Conservation (phyloP, 1,140 invertebrate genomes). For the Orussus abietinus region DNA sequence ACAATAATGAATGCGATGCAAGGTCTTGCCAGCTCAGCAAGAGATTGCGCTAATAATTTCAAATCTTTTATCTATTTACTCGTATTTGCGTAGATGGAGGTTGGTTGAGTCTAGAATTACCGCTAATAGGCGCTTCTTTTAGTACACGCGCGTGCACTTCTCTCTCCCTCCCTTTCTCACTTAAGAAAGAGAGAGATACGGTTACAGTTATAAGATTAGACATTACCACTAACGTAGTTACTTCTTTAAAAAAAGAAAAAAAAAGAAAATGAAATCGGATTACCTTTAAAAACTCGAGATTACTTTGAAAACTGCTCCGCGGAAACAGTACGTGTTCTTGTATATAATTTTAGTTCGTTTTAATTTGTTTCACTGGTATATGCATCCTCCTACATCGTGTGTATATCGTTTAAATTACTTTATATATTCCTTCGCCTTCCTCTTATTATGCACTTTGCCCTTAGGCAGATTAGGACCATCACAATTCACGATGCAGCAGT, state of each 20-base stretch:
- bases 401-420: slow-evolving; percentile 25
- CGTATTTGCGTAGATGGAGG: slow-evolving; percentile 23
- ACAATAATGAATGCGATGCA: slow-evolving; percentile 17
- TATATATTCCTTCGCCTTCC: slow-evolving; percentile 21
- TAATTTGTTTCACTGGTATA: slow-evolving; percentile 33
- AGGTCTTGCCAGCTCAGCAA: slow-evolving; percentile 18
- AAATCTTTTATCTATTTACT: slow-evolving; percentile 24
- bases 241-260: too few relatives aligned
- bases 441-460: slow-evolving; percentile 44
- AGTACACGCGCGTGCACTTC: slow-evolving; percentile 16
- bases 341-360: slow-evolving; percentile 11
- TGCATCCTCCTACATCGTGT: slow-evolving; percentile 21
- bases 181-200: too few relatives aligned
- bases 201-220: slow-evolving; percentile 36
- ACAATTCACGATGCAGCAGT: slow-evolving; percentile 29
- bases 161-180: too few relatives aligned
- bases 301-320: slow-evolving; percentile 33
- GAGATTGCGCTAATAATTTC: slow-evolving; percentile 20
- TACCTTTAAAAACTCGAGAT: slow-evolving; percentile 27
- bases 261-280: too few relatives aligned
- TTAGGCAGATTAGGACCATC: slow-evolving; percentile 39
- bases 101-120: slow-evolving; percentile 32
- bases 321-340: slow-evolving; percentile 25
- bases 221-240: slow-evolving; percentile 36
- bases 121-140: slow-evolving; percentile 36